Evolutionary conservation across 2,113 vertebrate species (phyloP).

Genomic region (Podarcis muralis): DNA sequence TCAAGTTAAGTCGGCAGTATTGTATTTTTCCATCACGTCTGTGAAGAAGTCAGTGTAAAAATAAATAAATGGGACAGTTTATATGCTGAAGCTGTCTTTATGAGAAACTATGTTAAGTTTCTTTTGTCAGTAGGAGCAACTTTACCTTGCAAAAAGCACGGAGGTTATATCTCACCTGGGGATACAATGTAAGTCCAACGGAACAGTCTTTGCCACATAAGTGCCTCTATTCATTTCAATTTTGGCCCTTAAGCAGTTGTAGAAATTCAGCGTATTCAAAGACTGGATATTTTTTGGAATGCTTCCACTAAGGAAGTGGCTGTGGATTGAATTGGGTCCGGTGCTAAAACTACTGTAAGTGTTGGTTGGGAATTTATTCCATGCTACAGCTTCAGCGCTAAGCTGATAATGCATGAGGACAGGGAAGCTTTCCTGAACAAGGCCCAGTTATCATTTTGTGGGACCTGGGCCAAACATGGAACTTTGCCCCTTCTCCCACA

Average conservation of each 20-base stretch:
- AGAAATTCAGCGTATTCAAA: neutral
- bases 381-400: neutral
- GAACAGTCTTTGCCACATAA: neutral
- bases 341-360: too few species aligned
- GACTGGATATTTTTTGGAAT: neutral
- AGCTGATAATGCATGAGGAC: neutral
- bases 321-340: neutral
- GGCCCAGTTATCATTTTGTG: too few species aligned
- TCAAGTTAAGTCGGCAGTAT: neutral
- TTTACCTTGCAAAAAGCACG: too few species aligned
- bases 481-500: too few species aligned
- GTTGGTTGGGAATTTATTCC: too few species aligned
- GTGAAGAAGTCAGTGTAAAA: neutral
- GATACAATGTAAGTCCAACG: too few species aligned
- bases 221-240: neutral
- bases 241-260: neutral
- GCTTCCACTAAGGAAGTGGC: neutral
- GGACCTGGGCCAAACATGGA: too few species aligned
- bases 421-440: neutral
- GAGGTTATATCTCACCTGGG: too few species aligned
- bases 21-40: neutral
- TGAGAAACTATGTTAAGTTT: too few species aligned
- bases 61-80: too few species aligned
- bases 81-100: too few species aligned
- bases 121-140: too few species aligned